Evolutionary conservation across 2,113 vertebrate genomes (phyloP), one percentile per base, ranked within the genome.

Genomic region (Syrmaticus mikado): DNA sequence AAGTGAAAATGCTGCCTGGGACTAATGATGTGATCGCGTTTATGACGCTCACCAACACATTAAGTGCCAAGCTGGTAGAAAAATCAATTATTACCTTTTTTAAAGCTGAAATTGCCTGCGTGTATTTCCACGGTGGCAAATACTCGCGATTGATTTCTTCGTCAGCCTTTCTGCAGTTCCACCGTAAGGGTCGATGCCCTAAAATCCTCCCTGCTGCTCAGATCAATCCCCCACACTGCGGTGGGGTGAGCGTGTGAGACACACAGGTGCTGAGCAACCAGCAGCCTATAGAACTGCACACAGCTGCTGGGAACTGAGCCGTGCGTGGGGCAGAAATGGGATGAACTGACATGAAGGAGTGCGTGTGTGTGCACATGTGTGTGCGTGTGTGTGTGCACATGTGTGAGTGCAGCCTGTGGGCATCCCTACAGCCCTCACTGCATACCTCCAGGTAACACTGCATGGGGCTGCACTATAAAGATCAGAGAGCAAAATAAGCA

Each of bases 51-150:
- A 64, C 86, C 89, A 62, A 71, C 79, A 79, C 84, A 32, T 32
- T 80, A 89, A 94, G 93, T 34, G 90, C 55, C 95, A 88, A 64
- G 73, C 82, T 89, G 94, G 95, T 40, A 82, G 95, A 87, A 96
- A 97, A 96, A 96, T 95, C 95, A 92, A 94, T 95, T 78, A 58
- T 65, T 70, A 6, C 53, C 73, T 81, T 87, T 81, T 86, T 86
- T 60, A 74, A 94, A 64, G 92, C 83, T 90, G 32, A 3, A 79
- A 89, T 28, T 28, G 78, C 74, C 61, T 38, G 80, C n/a, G 15
- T 5, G 0, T 79, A 61, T 84, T 93, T 62, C 52, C 81, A 41
- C 46, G 7, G 77, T 30, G 65, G 67, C 46, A 83, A 91, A 85
- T 53, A 36, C 21, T 62, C 24, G 7, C 0, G 46, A 71, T 0